These are phyloP conservation scores for Balaeniceps rex DNA, from an alignment of 2,113 vertebrate species.

Conservation along the genomic window DNA sequence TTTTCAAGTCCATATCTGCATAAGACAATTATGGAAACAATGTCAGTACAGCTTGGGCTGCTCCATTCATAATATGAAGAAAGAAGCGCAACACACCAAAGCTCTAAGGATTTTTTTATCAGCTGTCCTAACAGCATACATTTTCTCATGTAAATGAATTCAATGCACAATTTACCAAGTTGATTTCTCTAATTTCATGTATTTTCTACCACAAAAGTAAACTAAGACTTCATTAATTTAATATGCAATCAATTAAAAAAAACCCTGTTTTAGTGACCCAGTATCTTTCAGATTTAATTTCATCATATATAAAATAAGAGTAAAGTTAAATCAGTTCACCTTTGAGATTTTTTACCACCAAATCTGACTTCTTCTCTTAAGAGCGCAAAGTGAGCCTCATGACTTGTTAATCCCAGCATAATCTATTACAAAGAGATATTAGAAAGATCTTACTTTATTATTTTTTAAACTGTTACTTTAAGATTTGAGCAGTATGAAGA, in stretches of 20 bases:
- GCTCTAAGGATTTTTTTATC: neutral
- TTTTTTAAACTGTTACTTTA: neutral
- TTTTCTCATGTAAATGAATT: neutral
- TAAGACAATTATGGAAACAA: neutral
- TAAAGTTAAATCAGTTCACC: constrained; percentile 72
- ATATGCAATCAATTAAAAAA: neutral
- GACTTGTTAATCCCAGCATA: constrained; percentile 97
- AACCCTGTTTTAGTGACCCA: neutral
- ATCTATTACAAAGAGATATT: constrained; percentile 79
- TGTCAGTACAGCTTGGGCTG: neutral
- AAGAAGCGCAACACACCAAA: neutral
- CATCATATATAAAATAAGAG: neutral
- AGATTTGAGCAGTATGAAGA: neutral
- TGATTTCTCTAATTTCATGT: neutral
- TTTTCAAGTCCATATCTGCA: neutral
- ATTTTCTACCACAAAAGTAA: neutral
- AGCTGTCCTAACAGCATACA: neutral
- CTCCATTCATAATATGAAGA: neutral
- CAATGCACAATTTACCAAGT: neutral
- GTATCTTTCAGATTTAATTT: neutral
- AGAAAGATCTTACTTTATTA: neutral
- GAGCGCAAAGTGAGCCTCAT: constrained; percentile 95
- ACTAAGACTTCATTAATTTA: neutral
- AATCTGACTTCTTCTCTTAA: constrained; percentile 98
- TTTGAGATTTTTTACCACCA: constrained; percentile 95